These are phyloP conservation scores for Pluvialis apricaria DNA, from an alignment of 2,113 vertebrate species.

Conservation along the genomic window DNA sequence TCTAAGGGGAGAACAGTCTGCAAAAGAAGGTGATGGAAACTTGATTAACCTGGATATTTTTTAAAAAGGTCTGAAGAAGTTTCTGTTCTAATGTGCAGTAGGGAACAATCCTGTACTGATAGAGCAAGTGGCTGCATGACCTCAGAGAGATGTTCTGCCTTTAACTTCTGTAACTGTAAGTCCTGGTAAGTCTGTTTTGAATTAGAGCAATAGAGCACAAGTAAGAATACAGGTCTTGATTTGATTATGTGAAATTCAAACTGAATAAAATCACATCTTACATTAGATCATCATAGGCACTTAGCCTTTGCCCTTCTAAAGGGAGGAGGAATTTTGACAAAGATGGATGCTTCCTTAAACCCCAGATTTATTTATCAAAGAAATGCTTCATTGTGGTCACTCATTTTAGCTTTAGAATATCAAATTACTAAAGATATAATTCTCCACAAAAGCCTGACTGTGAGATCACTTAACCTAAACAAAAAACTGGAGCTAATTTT, in stretches of 20 bases:
- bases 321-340: conserved; percentile 11
- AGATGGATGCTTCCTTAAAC: conserved; percentile 38
- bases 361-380: conserved; percentile 39
- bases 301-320: conserved; percentile 47
- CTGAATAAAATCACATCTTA: conserved; percentile 28
- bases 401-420: conserved; percentile 23
- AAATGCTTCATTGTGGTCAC: conserved; percentile 19
- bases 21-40: background rate
- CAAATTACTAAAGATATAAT: background rate
- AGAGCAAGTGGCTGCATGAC: background rate
- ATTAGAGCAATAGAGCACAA: conserved; percentile 14
- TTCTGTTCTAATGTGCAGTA: background rate
- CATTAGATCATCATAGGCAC: conserved; percentile 26
- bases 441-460: background rate
- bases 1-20: background rate
- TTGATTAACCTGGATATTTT: background rate
- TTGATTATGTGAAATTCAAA: conserved; percentile 45
- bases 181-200: conserved; percentile 42
- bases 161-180: background rate
- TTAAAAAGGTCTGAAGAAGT: background rate
- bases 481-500: background rate
- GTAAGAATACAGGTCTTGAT: conserved; percentile 27
- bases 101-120: background rate
- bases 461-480: conserved; percentile 15
- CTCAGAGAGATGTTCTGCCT: background rate